Conservation (phyloP, 2,888 invertebrate genomes). For the Notodonta dromedarius region DNA sequence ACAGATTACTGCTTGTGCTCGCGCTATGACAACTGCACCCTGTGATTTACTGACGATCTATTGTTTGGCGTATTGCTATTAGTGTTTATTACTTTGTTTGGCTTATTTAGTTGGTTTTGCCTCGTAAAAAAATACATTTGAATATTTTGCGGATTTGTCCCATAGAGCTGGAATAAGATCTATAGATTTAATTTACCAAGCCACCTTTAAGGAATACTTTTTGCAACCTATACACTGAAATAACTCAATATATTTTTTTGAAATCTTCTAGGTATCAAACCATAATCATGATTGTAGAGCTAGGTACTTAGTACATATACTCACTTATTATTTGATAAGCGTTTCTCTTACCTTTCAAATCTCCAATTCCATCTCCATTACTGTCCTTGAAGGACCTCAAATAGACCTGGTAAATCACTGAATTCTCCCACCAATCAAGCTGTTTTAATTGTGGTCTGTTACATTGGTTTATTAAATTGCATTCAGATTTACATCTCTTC, state of each 20-base stretch:
- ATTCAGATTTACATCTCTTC: neutral
- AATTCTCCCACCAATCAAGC: slow-evolving; percentile 81
- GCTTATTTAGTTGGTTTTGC: neutral
- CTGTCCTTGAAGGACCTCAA: slow-evolving; percentile 93
- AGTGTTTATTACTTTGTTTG: neutral
- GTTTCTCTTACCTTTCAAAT: slow-evolving; percentile 86
- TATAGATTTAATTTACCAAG: too few species aligned
- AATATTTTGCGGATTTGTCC: too few species aligned
- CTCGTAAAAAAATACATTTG: too few species aligned
- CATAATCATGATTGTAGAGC: too few species aligned
- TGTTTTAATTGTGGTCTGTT: slow-evolving; percentile 25
- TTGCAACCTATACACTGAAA: too few species aligned
- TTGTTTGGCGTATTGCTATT: neutral
- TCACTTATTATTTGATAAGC: neutral
- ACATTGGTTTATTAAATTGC: neutral
- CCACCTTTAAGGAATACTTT: too few species aligned
- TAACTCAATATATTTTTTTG: too few species aligned
- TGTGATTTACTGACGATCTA: slow-evolving; percentile 4
- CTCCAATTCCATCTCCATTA: slow-evolving; percentile 92
- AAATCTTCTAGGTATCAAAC: too few species aligned
- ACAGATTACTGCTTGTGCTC: neutral
- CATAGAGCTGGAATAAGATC: too few species aligned
- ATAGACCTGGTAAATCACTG: slow-evolving; percentile 92
- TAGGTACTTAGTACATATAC: too few species aligned
- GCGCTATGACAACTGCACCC: neutral